Base-by-base conservation (phyloP, 2,888 invertebrate genomes). In the Bellardia bayeri region DNA sequence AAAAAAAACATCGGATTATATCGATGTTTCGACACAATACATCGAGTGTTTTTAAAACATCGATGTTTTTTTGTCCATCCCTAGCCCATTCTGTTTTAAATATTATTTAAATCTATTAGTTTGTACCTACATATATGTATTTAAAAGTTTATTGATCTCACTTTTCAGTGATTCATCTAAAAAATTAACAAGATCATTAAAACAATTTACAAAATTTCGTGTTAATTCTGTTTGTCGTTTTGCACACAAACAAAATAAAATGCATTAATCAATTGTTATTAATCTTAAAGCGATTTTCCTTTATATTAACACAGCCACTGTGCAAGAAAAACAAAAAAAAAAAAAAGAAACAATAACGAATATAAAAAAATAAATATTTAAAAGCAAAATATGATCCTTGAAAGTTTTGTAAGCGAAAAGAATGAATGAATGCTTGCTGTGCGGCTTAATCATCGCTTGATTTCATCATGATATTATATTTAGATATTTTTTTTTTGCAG, bases 401-500 rank as follows among this genome's bases (percentile, higher is more conserved):
- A 83, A 76, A 82, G 16, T 71, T 69, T 63, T 40, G 58, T 51
- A 51, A 7, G 61, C 68, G 69, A 82, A 82, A 45, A 33, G 72
- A 81, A 37, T 33, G 33, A 33, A 33, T 72, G 78, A 87, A 75
- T 71, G 33, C 87, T 87, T 85, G 87, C 87, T 87, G 87, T 87
- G 87, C 56, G 85, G 85, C 87, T 87, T 87, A 87, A 87, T 87
- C 87, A 87, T 87, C 87, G 87, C 87, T 85, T 75, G 82, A 79
- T 87, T 83, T 87, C 85, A 87, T 87, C 85, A 85, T 84, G 56
- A 76, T 82, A 66, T 80, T 75, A 80, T 75, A 75, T 68, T 80
- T 79, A 54, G 74, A 45, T 33, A 61, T 54, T 63, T 63, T 40
- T 3, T 16, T 45, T 74, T 64, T 72, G 81, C 80, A 87, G 85